Base-by-base conservation (phyloP, 2,797 vertebrate species). In the Psittacula derbiana region DNA sequence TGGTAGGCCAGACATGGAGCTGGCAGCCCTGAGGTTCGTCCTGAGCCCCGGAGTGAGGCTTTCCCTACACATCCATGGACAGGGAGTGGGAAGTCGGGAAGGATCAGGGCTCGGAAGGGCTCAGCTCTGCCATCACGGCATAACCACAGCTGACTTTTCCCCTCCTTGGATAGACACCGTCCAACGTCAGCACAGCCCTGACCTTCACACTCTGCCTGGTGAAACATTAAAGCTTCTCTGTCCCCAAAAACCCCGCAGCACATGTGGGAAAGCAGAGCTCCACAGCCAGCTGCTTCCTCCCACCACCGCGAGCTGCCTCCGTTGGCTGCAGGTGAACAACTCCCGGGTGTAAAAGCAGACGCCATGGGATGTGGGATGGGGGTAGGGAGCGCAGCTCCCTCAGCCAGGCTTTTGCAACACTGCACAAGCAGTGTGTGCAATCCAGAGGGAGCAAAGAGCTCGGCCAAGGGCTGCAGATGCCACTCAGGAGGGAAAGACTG, bases 151-250 rank as follows among this genome's bases (percentile, higher is more conserved):
- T 49, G 15, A 84, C 94, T 88, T 90, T 85, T 91, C 44, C 72
- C 88, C 88, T 83, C n/a, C 27, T 80, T 74, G 76, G 58, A 80
- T 27, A 53, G 90, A 46, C 79, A 30, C 18, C 6, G 23, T 46
- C 88, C 87, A 62, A 49, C 30, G 30, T 57, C 90, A 85, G 74
- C 80, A 4, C 62, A 33, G 53, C 13, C 70, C 80, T 4, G 70
- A 70, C 91, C 95, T 97, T 96, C 83, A 78, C 86, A 16, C 86
- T 72, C 64, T 3, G 38, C 18, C 81, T 86, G 58, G 33, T 46
- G 79, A 85, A 86, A 84, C 67, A 66, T 72, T 52, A 50, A 75
- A 70, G 70, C 30, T 70, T 64, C 67, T 71, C 52, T 62, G 85
- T 72, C 83, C 65, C 12, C 4, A 60, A 41, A 31, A 41, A 31